A percentile compares a stretch with the other conserved stretches of the same genome.
phyloP scores from a whole-genome alignment of 2,888 invertebrate species.

The Mimachlamys varia region DNA sequence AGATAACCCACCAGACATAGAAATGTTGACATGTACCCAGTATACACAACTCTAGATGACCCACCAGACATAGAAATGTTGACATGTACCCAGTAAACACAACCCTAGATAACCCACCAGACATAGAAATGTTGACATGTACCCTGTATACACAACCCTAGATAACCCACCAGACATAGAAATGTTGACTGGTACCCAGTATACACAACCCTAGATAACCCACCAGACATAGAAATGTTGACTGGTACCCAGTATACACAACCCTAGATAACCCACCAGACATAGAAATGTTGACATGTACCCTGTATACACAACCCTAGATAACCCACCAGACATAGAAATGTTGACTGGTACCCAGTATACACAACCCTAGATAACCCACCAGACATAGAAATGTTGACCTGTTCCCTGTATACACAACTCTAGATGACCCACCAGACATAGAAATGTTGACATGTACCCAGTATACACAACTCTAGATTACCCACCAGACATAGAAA shows the following conservation, averaged over 20 bases:
- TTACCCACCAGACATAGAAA: too few species aligned
- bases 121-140: not conserved
- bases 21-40: not conserved
- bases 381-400: not conserved
- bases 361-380: not conserved
- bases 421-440: not conserved
- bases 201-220: not conserved
- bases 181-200: not conserved
- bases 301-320: not conserved
- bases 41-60: not conserved
- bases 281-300: not conserved
- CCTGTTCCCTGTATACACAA: not conserved
- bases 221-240: not conserved
- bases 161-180: not conserved
- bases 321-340: not conserved
- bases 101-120: not conserved
- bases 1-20: not conserved
- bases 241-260: not conserved
- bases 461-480: too few species aligned
- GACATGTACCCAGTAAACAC: not conserved
- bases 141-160: not conserved
- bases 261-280: not conserved
- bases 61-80: not conserved
- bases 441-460: not conserved
- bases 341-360: not conserved